Percentiles rank a stretch among this genome's conserved stretches.
Evolutionary conservation across 2,113 vertebrate genomes (phyloP).

Genomic region (Muscicapa adusta): DNA sequence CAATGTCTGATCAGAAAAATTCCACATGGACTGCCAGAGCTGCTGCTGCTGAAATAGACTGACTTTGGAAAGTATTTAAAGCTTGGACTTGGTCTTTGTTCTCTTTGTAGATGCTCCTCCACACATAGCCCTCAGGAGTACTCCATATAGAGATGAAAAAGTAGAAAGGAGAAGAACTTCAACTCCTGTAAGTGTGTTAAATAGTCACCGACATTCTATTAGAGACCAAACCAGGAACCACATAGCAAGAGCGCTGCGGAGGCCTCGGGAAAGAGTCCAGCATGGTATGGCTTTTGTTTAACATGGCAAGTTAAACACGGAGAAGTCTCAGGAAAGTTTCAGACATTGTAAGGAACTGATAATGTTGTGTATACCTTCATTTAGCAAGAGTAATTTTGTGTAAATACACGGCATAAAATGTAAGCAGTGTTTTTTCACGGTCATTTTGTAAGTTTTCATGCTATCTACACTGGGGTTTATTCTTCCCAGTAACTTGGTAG

Average conservation of each 20-base stretch:
- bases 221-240: conserved; percentile 70
- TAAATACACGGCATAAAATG: neutral
- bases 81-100: conserved; percentile 37
- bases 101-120: conserved; percentile 63
- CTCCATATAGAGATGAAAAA: conserved; percentile 68
- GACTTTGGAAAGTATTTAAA: conserved; percentile 12
- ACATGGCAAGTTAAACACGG: neutral
- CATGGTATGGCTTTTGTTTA: conserved; percentile 66
- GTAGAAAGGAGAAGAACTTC: conserved; percentile 75
- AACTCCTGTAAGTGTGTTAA: conserved; percentile 69
- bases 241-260: conserved; percentile 59
- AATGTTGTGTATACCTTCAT: neutral
- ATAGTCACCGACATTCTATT: conserved; percentile 63
- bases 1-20: neutral
- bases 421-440: neutral
- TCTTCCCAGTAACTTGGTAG: neutral
- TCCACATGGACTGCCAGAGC: neutral
- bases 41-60: neutral
- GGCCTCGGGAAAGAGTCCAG: conserved; percentile 51
- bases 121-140: conserved; percentile 66
- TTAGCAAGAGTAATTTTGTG: neutral
- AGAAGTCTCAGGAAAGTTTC: neutral
- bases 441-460: neutral
- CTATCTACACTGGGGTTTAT: neutral
- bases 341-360: neutral